Base-by-base conservation (phyloP, 2,888 invertebrate genomes). In the Diarsia dahlii region DNA sequence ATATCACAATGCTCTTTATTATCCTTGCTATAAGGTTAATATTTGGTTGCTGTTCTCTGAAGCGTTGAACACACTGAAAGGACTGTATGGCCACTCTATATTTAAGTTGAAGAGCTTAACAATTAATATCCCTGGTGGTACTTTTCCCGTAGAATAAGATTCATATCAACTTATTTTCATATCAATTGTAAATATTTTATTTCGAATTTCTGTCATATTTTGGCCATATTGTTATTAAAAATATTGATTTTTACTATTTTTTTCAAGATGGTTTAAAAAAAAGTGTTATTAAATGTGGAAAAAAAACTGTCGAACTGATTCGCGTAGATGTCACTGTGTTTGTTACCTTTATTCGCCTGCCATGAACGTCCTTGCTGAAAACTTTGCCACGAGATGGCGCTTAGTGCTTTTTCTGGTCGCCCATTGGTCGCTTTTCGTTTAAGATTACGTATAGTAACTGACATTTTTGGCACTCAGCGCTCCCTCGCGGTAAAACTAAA, bases 141-240 rank as follows among this genome's bases (percentile, higher is more conserved):
- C 63, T 56, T 52, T 58, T 15, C 50, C 62, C 70, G 18, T 80
- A 69, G 45, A 52, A 2, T 84, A 73, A 73, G 56, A 67, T 56
- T 80, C 84, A 81, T 81, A 80, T 80, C 82, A 82, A 70, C 6
- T 76, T 81, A 58, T 78, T 74, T 78, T 76, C 80, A 76, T 80
- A 78, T 78, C 75, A 78, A 78, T 75, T 48, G 81, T 78, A 81
- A 74, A 78, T 75, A 75, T 60, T 45, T 62, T 5, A 65, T 77
- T 50, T 65, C 8, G 10, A 15, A 20, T 23, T n/a, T 46, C 13
- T 70, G 28, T 15, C 15, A 3, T 5, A 6, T 50, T 28, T 28
- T 28, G 34, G 20, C 50, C 56, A 50, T 81, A 46, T 74, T 56
- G 20, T 58, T 46, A 18, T 39, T 39, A 39, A 20, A 12, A 58